These are phyloP conservation scores for Scrobipalpa atriplicella DNA, from an alignment of 2,888 invertebrate species.

Conservation along the genomic window DNA sequence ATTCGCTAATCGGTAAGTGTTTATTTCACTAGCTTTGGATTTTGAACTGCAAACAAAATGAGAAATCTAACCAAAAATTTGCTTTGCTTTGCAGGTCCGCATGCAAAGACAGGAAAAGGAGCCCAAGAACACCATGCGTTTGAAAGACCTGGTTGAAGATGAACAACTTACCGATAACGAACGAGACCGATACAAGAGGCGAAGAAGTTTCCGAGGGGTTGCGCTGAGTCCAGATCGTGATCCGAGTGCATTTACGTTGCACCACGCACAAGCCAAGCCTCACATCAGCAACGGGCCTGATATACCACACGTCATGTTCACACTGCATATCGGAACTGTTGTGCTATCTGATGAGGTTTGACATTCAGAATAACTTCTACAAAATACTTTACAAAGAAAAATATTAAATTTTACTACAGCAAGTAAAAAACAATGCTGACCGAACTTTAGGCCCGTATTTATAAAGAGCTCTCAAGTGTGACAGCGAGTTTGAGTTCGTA, in stretches of 20 bases:
- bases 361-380: not conserved
- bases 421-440: too few species aligned
- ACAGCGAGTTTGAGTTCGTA: too few species aligned
- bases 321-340: constrained; percentile 59
- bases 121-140: not conserved
- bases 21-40: too few species aligned
- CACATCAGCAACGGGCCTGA: constrained; percentile 41
- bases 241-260: constrained; percentile 34
- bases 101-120: not conserved
- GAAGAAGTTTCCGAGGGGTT: not conserved
- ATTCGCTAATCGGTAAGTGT: too few species aligned
- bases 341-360: constrained; percentile 60
- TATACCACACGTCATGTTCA: constrained; percentile 52
- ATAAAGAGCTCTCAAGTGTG: too few species aligned
- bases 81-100: not conserved
- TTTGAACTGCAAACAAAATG: not conserved
- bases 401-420: too few species aligned
- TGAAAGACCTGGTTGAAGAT: not conserved
- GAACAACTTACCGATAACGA: not conserved
- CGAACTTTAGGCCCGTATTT: too few species aligned
- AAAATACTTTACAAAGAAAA: too few species aligned
- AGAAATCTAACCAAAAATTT: not conserved
- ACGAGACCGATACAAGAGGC: not conserved
- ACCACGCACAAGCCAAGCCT: constrained; percentile 37
- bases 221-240: not conserved